Percentiles rank a stretch among this genome's conserved stretches.
Conservation (phyloP, 2,888 invertebrate genomes). For the Mythimna vitellina region DNA sequence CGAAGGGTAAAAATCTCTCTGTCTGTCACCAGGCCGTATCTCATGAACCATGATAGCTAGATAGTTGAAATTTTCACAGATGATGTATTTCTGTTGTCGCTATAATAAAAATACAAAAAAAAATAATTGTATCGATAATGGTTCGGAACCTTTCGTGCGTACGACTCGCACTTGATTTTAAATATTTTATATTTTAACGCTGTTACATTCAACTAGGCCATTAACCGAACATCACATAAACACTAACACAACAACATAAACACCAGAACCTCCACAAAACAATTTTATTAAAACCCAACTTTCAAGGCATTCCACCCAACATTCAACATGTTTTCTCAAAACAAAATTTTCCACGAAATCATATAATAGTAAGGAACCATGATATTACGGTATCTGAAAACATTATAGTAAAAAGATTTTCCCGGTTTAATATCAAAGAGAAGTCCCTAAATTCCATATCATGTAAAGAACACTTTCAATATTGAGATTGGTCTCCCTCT, state of each 20-base stretch:
- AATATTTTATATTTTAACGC: too few species aligned
- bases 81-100: too few species aligned
- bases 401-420: constrained; percentile 85
- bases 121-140: too few species aligned
- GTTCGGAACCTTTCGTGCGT: too few species aligned
- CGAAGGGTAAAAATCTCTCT: too few species aligned
- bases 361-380: constrained; percentile 65
- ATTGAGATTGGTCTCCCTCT: constrained; percentile 90
- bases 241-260: not conserved
- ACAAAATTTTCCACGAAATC: constrained; percentile 63
- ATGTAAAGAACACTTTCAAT: constrained; percentile 91
- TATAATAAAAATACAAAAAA: too few species aligned
- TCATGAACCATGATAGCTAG: too few species aligned
- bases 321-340: constrained; percentile 51
- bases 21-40: too few species aligned
- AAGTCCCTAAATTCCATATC: constrained; percentile 90
- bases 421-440: constrained; percentile 89
- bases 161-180: too few species aligned
- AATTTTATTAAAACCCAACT: constrained; percentile 23
- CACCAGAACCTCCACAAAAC: not conserved
- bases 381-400: constrained; percentile 74
- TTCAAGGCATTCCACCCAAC: constrained; percentile 12
- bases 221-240: not conserved
- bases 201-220: too few species aligned
- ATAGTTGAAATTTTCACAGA: too few species aligned